These are phyloP conservation scores for Brachyptera putata DNA, from an alignment of 2,888 invertebrate genomes.

Conservation along the genomic window DNA sequence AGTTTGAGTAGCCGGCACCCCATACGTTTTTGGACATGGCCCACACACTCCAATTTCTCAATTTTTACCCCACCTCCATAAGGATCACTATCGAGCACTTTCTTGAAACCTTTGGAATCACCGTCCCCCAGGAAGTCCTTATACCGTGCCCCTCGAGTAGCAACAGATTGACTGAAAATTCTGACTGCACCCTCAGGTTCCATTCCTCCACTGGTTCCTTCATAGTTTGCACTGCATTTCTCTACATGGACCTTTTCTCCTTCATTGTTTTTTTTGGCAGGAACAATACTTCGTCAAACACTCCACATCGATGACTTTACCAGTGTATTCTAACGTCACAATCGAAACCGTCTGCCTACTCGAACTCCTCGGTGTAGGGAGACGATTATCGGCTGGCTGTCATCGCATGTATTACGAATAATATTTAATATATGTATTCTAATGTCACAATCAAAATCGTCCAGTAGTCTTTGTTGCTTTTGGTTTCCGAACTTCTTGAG, in stretches of 20 bases:
- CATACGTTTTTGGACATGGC: too few relatives aligned
- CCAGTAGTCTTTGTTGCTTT: too few relatives aligned
- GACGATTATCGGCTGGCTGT: too few relatives aligned
- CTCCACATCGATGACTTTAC: not conserved
- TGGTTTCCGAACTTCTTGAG: too few relatives aligned
- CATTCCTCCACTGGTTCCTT: constrained; percentile 24
- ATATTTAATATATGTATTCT: too few relatives aligned
- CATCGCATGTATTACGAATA: too few relatives aligned
- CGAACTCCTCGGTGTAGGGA: too few relatives aligned
- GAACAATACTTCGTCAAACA: not conserved
- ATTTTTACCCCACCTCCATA: constrained; percentile 6
- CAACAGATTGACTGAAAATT: constrained; percentile 20
- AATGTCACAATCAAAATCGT: too few relatives aligned
- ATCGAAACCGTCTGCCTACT: too few relatives aligned
- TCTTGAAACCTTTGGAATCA: constrained; percentile 22
- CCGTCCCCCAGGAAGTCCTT: constrained; percentile 23
- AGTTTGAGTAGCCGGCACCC: constrained; percentile 10
- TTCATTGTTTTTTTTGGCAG: not conserved
- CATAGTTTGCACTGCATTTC: not conserved
- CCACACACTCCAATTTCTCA: constrained; percentile 16
- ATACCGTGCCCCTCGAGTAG: constrained; percentile 17
- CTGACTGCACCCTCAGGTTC: constrained; percentile 22
- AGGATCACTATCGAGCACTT: constrained; percentile 5
- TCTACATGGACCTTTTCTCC: not conserved
- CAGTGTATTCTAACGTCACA: too few relatives aligned